Conservation (phyloP, 37 sponge, comb jelly and placozoan species). For the Haliclona indistincta region DNA sequence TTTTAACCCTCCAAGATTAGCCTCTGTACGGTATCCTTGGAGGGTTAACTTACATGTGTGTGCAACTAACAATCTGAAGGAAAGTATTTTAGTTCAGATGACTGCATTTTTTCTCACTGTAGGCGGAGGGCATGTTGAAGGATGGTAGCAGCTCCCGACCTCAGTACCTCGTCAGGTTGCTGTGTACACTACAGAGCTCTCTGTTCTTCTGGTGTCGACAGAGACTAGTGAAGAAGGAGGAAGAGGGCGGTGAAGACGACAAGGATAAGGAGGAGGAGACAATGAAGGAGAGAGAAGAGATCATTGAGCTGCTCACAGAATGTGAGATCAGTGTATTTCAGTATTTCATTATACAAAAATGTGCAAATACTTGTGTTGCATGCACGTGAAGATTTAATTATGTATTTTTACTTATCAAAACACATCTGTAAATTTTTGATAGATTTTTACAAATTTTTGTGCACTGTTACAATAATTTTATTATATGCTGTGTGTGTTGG, state of each 20-base stretch:
- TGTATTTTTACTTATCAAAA: no score
- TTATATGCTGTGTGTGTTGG: no score
- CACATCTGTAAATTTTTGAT: no score
- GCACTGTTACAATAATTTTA: no score
- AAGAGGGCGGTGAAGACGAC: background rate
- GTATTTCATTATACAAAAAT: no score
- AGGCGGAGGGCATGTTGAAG: background rate
- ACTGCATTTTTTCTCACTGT: background rate
- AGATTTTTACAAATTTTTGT: no score
- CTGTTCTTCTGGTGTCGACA: constrained; percentile 60
- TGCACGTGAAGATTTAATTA: no score
- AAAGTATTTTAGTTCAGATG: background rate
- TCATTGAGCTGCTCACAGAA: constrained; percentile 9
- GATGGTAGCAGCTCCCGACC: constrained; percentile 12
- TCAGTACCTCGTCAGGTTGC: constrained; percentile 51
- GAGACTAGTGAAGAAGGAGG: constrained; percentile 6
- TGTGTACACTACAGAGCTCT: constrained; percentile 56
- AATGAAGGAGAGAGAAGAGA: background rate
- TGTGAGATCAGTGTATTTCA: constrained; percentile 14
- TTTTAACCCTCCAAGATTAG: no score
- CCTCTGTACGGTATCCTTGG: no score
- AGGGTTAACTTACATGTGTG: no score
- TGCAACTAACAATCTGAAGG: background rate
- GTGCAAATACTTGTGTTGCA: no score
- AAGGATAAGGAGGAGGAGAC: constrained; percentile 2